Evolutionary conservation across 2,888 invertebrate species (phyloP), one percentile per base, ranked within the genome.

Genomic region (Drosophila colorata): DNA sequence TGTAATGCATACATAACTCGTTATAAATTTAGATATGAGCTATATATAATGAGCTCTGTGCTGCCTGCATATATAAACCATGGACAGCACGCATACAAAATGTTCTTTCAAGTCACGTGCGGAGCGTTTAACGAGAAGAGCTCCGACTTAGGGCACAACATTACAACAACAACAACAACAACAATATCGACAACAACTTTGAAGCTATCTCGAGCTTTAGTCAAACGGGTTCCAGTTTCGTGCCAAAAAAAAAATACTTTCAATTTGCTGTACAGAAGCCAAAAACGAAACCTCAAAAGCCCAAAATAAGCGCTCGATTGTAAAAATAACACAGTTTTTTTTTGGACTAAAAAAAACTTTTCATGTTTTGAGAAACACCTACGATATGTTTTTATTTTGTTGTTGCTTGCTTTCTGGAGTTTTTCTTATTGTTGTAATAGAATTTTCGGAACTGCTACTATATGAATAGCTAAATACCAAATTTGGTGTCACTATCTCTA

Each of bases 161-260:
- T 37, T 49, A 31, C 28, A 48, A 28, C 35, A 46, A 52, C 14
- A 46, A 20, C n/a, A 33, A 38, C 11, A 43, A 37, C 28, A 48
- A 28, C 35, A 46, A 52, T 13, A 46, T 18, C 20, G 33, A 20
- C 31, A 6, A 33, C 4, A 35, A 44, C 23, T 9, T 35, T 25
- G 11, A 46, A 46, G 28, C 11, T 28, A 49, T 33, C 51, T 61
- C 13, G 14, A 64, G 48, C 25, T 56, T n/a, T 14, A 25, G 18
- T 38, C 23, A 57, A 67, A 68, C 69, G 69, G 43, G 68, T 68
- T 68, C 48, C 57, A 48, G 31, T 23, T 56, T 56, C 31, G 11
- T 20, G 38, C 20, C 31, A 55, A 41, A 43, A 41, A 51, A 47
- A 18, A 48, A 35, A 66, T 52, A 66, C 65, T 53, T 65, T 53